A percentile compares a stretch with the other conserved stretches of the same genome.
Evolutionary conservation across 2,113 vertebrate genomes (phyloP).

Genomic region (Puma concolor): DNA sequence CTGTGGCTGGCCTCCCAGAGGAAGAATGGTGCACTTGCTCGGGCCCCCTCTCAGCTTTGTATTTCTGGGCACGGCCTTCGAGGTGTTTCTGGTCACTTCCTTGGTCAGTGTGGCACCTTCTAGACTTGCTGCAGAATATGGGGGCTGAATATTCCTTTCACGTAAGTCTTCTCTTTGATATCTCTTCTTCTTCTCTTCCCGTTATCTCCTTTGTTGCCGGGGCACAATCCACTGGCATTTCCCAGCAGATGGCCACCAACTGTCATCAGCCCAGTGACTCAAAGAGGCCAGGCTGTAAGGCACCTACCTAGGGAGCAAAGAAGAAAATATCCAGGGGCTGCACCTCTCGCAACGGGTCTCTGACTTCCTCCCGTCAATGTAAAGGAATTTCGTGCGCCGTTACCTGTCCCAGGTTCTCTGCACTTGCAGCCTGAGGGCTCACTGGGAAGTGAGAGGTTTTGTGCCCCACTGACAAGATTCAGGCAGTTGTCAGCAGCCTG

Average conservation of each 20-base stretch:
- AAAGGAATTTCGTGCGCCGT: not conserved
- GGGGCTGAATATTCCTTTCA: not conserved
- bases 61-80: fast-evolving
- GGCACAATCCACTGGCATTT: not conserved
- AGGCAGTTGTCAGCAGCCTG: not conserved
- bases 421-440: not conserved
- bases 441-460: not conserved
- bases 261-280: not conserved
- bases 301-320: not conserved
- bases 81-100: not conserved
- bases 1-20: not conserved
- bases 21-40: not conserved
- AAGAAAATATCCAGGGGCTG: not conserved
- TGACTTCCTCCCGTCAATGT: not conserved
- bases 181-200: too few species aligned
- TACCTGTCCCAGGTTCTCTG: not conserved
- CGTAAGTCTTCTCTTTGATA: not conserved
- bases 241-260: not conserved
- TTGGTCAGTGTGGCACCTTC: not conserved
- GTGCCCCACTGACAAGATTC: not conserved
- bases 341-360: not conserved
- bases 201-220: not conserved
- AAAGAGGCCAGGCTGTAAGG: not conserved
- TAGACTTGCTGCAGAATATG: not conserved
- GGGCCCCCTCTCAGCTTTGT: not conserved